Base-by-base conservation (phyloP, 2,797 vertebrate genomes). In the Hirundo rustica region DNA sequence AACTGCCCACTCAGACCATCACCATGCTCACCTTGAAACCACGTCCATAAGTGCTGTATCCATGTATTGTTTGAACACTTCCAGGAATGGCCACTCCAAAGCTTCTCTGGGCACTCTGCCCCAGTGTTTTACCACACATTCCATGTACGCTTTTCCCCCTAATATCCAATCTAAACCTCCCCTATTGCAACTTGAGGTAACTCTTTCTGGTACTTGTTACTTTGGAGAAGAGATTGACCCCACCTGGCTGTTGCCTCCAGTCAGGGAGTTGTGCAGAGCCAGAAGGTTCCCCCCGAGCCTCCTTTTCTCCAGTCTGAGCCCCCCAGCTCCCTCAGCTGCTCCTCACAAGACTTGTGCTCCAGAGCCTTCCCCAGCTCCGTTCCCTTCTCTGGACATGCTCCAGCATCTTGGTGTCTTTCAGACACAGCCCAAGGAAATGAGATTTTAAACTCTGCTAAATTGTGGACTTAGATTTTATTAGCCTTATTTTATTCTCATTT, bases 361-460 rank as follows among this genome's bases (percentile, higher is more conserved):
- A 90, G 22, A 7, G 2, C 53, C 34, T 89, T 27, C 5, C 7
- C 30, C 47, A 60, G 40, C 11, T 90, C 27, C 0, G 0, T 60
- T 72, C 13, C 22, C 18, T 54, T 66, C 47, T 1, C 66, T 60
- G 66, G 29, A 72, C 26, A 13, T 0, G 0, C 26, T 84, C 34
- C 66, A 90, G 17, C 5, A 13, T 9, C 42, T 61, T 34, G 16
- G 6, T 11, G 19, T 16, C 30, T 61, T 60, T 48, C n/a, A 66
- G 54, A 54, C 26, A 25, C 8, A 58, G 26, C n/a, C n/a, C 27
- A 74, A 78, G 64, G 6, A 68, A 87, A 73, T 36, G 40, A 85
- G 50, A 80, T 83, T 88, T 86, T 62, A 85, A 71, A 68, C 18
- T 71, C 65, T 36, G 29, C 10, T 51, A 47, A 64, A 45, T 11